Evolutionary conservation across 2,888 invertebrate species (phyloP).

Genomic region (Ischnura elegans): DNA sequence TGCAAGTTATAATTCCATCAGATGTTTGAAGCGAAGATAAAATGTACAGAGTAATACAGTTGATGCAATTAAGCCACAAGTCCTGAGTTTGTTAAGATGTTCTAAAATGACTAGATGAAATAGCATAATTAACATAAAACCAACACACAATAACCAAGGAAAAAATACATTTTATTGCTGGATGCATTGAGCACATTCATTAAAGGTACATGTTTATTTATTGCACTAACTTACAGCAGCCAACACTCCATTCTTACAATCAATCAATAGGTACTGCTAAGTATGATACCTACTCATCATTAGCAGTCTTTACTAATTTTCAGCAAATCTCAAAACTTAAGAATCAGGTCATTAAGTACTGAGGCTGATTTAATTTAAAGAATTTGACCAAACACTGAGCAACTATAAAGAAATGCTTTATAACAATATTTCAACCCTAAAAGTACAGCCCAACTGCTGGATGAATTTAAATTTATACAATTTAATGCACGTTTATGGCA

Average conservation of each 20-base stretch:
- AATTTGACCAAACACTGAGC: neutral
- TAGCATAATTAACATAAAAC: neutral
- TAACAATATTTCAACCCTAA: neutral
- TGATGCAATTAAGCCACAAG: neutral
- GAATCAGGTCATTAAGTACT: neutral
- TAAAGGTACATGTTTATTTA: neutral
- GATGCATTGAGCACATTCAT: neutral
- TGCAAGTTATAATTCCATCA: neutral
- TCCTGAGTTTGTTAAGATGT: neutral
- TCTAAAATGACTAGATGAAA: slow-evolving; percentile 4
- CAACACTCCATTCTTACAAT: neutral
- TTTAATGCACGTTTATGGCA: neutral
- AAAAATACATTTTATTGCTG: neutral
- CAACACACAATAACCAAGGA: neutral
- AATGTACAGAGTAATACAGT: neutral
- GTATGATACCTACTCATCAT: neutral
- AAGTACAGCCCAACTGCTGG: neutral
- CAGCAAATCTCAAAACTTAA: too few species aligned
- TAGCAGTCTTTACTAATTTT: neutral
- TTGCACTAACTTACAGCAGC: neutral
- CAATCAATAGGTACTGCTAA: neutral
- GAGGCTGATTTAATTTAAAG: neutral
- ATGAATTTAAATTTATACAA: neutral
- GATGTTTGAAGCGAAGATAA: neutral
- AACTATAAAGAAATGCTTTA: too few species aligned